Conservation (phyloP, 2,797 vertebrate species). For the Epinephelus awoara region DNA sequence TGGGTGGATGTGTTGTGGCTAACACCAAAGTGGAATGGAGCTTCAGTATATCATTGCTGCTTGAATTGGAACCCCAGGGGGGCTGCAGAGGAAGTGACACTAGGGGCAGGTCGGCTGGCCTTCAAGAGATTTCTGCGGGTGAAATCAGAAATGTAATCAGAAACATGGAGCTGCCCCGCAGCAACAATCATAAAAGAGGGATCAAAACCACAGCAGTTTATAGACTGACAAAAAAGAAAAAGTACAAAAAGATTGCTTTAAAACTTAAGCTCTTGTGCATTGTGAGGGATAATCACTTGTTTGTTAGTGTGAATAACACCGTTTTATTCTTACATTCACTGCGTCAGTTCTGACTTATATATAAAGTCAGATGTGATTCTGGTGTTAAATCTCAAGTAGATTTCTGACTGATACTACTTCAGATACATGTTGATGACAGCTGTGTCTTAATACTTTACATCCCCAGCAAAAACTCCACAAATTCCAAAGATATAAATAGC, state of each 20-base stretch:
- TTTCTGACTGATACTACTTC: constrained; percentile 7
- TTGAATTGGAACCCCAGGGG: constrained; percentile 36
- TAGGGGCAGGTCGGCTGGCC: constrained; percentile 14
- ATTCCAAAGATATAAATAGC: neutral
- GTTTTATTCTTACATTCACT: neutral
- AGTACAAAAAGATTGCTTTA: constrained; percentile 9
- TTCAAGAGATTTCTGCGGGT: constrained; percentile 46
- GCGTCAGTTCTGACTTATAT: constrained; percentile 23
- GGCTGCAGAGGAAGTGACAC: constrained; percentile 26
- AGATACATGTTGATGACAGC: neutral
- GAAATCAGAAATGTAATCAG: constrained; percentile 60
- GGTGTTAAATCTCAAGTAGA: constrained; percentile 15
- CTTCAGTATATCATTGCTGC: constrained; percentile 8
- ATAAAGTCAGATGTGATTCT: constrained; percentile 28
- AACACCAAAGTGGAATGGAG: constrained; percentile 3
- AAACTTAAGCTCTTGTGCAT: neutral
- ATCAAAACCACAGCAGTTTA: constrained; percentile 25
- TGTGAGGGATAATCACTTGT: constrained; percentile 15
- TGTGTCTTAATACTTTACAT: neutral
- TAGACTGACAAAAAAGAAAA: constrained; percentile 9
- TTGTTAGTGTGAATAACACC: neutral
- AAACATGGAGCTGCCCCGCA: constrained; percentile 18
- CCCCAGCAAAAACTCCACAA: neutral
- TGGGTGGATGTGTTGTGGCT: constrained; percentile 1
- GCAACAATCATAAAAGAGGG: constrained; percentile 27